Conservation (phyloP, 2,113 vertebrate genomes). For the Anthoscopus minutus region DNA sequence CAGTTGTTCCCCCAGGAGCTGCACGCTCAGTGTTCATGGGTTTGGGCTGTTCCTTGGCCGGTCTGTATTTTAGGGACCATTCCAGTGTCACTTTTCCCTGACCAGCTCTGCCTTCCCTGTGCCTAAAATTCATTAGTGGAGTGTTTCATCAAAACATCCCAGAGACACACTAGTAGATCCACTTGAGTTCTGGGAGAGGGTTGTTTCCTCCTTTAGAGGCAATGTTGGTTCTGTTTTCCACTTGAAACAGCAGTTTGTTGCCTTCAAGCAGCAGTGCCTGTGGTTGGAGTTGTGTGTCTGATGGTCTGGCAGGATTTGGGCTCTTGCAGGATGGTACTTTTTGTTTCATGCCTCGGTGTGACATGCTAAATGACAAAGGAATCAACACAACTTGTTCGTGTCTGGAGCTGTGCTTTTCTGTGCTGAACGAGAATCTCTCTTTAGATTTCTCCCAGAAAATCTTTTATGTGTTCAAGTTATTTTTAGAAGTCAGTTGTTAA, state of each 20-base stretch:
- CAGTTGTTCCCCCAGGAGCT: neutral
- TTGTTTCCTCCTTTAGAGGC: neutral
- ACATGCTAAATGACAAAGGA: neutral
- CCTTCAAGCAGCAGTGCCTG: neutral
- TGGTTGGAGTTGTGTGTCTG: neutral
- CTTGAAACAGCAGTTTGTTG: neutral
- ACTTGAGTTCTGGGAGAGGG: neutral
- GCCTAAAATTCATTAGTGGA: neutral
- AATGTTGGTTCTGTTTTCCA: neutral
- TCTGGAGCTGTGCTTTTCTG: neutral
- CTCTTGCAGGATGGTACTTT: neutral
- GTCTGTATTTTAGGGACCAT: neutral
- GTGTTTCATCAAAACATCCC: neutral
- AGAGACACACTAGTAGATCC: neutral
- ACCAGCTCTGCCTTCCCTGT: rapidly evolving
- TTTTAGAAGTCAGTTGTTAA: neutral
- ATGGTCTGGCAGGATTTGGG: neutral
- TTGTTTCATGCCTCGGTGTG: neutral
- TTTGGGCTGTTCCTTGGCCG: neutral
- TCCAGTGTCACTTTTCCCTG: rapidly evolving
- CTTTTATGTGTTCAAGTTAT: neutral
- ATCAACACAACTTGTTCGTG: rapidly evolving
- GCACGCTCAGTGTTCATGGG: rapidly evolving
- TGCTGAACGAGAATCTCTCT: neutral
- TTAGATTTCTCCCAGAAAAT: neutral